A percentile compares a stretch with the other conserved stretches of the same genome.
phyloP scores from a whole-genome alignment of 2,888 invertebrate species.

The Fragum whitleyi region DNA sequence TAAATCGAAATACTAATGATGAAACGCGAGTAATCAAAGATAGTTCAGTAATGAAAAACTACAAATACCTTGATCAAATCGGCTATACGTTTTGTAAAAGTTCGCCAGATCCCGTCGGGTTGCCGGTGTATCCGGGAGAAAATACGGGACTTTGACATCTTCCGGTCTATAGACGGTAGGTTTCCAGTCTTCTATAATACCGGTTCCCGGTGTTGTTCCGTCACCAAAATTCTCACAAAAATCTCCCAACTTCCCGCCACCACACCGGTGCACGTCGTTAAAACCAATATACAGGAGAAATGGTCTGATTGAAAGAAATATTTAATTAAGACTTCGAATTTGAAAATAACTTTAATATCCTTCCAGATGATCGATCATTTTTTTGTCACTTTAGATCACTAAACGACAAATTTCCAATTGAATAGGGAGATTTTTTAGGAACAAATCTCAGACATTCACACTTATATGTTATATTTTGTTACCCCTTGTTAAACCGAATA shows the following conservation, averaged over 20 bases:
- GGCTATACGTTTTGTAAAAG: conserved; percentile 95
- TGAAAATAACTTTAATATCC: too few species aligned
- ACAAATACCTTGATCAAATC: conserved; percentile 92
- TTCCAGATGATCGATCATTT: background rate
- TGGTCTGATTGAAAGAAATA: conserved; percentile 54
- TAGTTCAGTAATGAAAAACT: background rate
- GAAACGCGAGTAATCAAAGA: too few species aligned
- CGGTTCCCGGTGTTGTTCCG: conserved; percentile 91
- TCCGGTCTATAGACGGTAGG: conserved; percentile 94
- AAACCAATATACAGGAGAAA: conserved; percentile 95
- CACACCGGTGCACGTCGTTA: conserved; percentile 97
- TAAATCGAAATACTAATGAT: too few species aligned
- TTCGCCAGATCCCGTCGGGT: conserved; percentile 93
- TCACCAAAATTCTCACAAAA: conserved; percentile 97
- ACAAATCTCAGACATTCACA: too few species aligned
- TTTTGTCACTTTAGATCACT: too few species aligned
- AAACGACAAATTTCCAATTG: too few species aligned
- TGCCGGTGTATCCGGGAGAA: conserved; percentile 92
- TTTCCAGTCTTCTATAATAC: conserved; percentile 94
- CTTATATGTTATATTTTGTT: too few species aligned
- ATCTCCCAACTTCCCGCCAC: conserved; percentile 90
- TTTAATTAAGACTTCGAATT: too few species aligned
- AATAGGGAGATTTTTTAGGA: too few species aligned
- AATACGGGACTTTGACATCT: conserved; percentile 92
- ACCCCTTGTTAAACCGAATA: too few species aligned